Evolutionary conservation across 1,140 invertebrate genomes (phyloP).

Genomic region (Drosophila funebris): DNA sequence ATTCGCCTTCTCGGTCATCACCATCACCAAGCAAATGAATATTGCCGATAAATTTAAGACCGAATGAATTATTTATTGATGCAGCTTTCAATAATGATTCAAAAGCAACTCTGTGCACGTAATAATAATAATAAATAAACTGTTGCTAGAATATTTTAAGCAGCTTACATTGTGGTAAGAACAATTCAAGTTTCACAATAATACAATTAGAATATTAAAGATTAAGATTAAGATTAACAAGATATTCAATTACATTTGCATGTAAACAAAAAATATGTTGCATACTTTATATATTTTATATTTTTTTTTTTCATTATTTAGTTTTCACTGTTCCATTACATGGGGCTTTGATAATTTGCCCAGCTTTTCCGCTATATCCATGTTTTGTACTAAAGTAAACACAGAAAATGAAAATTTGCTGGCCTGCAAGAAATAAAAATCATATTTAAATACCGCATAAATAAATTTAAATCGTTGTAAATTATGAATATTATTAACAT

Average conservation of each 20-base stretch:
- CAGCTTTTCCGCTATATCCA: slow-evolving; percentile 64
- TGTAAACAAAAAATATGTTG: neutral
- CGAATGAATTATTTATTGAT: slow-evolving; percentile 42
- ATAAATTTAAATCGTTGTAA: neutral
- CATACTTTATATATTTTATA: neutral
- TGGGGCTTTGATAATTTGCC: slow-evolving; percentile 17
- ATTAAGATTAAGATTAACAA: too few relatives aligned
- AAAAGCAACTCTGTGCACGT: neutral
- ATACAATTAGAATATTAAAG: too few relatives aligned
- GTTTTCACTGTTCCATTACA: neutral
- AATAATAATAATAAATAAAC: neutral
- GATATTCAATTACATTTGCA: too few relatives aligned
- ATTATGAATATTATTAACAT: neutral
- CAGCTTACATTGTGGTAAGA: neutral
- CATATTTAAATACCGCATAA: neutral
- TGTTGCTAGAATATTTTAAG: neutral
- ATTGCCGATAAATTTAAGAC: slow-evolving; percentile 68
- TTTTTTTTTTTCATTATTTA: neutral
- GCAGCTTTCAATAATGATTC: slow-evolving; percentile 1
- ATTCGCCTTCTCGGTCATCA: slow-evolving; percentile 70
- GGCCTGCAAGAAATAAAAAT: slow-evolving; percentile 37
- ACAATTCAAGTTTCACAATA: neutral
- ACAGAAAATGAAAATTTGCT: slow-evolving; percentile 70
- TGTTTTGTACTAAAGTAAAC: slow-evolving; percentile 65
- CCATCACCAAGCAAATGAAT: slow-evolving; percentile 67